Evolutionary conservation across 1,140 invertebrate genomes (phyloP).

Genomic region (Armadillidium nasatum): DNA sequence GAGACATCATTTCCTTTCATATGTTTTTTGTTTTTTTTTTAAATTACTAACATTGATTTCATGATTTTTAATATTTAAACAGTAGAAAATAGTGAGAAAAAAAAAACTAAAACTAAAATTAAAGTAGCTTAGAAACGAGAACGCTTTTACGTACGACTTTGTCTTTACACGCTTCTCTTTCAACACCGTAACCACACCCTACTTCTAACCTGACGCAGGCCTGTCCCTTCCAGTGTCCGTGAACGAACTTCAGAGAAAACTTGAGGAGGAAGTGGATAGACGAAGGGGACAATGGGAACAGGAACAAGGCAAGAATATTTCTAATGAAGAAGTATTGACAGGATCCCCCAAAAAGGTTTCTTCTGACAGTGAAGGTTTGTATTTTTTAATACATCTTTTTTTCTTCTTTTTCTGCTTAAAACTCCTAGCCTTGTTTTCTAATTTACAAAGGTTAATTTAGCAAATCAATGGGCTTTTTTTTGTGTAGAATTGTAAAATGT

Average conservation of each 20-base stretch:
- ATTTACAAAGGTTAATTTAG: too few relatives aligned
- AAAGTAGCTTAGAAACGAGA: too few relatives aligned
- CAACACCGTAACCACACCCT: neutral
- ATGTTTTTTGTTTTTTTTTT: too few relatives aligned
- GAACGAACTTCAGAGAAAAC: constrained; percentile 44
- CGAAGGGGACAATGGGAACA: constrained; percentile 42
- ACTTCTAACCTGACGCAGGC: constrained; percentile 26
- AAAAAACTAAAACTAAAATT: too few relatives aligned
- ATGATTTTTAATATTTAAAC: too few relatives aligned
- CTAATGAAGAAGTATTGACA: constrained; percentile 38
- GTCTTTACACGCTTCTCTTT: neutral
- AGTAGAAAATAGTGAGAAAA: too few relatives aligned
- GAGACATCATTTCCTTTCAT: too few relatives aligned
- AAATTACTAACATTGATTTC: too few relatives aligned
- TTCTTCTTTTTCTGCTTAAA: neutral
- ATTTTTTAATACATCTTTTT: neutral
- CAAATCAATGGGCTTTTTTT: too few relatives aligned
- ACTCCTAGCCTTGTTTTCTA: too few relatives aligned
- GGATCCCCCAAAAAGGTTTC: constrained; percentile 20
- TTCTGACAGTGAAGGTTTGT: constrained; percentile 23
- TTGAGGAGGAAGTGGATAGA: constrained; percentile 44
- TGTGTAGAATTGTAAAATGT: too few relatives aligned
- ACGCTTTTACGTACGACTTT: too few relatives aligned
- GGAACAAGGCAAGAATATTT: constrained; percentile 37
- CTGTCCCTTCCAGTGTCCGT: constrained; percentile 45